These are phyloP conservation scores for Melanotaenia pygmaea DNA, from an alignment of 2,797 vertebrate genomes.

Conservation along the genomic window DNA sequence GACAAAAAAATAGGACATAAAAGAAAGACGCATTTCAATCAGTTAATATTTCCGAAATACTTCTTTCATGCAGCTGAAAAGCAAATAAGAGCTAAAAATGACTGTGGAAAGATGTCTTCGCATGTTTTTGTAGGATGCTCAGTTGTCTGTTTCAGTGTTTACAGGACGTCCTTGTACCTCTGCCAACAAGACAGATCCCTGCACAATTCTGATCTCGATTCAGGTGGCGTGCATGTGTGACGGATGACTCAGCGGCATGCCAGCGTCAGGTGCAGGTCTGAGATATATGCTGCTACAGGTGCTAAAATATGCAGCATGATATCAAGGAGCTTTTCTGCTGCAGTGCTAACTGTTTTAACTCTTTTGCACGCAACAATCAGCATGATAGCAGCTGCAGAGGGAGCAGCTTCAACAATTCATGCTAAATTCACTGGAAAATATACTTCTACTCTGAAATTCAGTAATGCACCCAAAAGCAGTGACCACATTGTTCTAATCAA, in stretches of 20 bases:
- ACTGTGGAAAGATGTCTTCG: constrained; percentile 5
- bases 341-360: constrained; percentile 44
- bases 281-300: constrained; percentile 54
- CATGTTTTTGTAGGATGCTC: background rate
- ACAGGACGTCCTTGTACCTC: constrained; percentile 19
- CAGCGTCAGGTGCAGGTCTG: constrained; percentile 38
- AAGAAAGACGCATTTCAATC: background rate
- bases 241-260: constrained; percentile 40
- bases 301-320: constrained; percentile 65
- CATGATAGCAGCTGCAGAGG: too few species aligned
- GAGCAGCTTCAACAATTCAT: background rate
- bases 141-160: constrained; percentile 3
- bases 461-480: background rate
- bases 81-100: background rate
- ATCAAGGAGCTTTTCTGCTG: constrained; percentile 23
- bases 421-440: background rate
- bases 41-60: background rate
- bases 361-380: constrained; percentile 22
- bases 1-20: background rate
- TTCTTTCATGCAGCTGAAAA: background rate
- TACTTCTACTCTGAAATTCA: background rate
- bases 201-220: constrained; percentile 47
- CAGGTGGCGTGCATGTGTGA: constrained; percentile 37
- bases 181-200: constrained; percentile 17
- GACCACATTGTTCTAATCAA: constrained; percentile 2